Percentiles rank a stretch among this genome's conserved stretches.
These are phyloP conservation scores for Apaloderma vittatum DNA, from an alignment of 2,113 vertebrate genomes.

Conservation along the genomic window DNA sequence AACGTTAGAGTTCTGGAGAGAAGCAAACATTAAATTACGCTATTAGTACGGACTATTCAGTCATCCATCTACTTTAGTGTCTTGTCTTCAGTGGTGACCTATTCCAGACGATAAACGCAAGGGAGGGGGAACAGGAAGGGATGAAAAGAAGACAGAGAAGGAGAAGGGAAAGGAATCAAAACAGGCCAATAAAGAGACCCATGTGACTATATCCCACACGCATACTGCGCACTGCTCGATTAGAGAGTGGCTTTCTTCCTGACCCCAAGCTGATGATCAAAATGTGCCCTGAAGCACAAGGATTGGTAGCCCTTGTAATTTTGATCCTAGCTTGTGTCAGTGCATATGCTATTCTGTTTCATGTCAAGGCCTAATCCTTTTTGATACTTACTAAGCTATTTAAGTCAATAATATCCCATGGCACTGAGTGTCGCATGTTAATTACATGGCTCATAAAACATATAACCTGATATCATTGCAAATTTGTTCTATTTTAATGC, in stretches of 20 bases:
- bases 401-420: constrained; percentile 66
- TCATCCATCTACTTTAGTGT: constrained; percentile 60
- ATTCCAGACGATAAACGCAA: constrained; percentile 33
- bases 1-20: constrained; percentile 7
- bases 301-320: constrained; percentile 52
- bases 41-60: constrained; percentile 37
- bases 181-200: not conserved
- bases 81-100: constrained; percentile 56
- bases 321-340: constrained; percentile 57
- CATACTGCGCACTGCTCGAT: not conserved
- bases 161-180: constrained; percentile 1
- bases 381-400: constrained; percentile 72
- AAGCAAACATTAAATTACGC: constrained; percentile 52
- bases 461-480: constrained; percentile 50
- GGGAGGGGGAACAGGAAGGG: not conserved
- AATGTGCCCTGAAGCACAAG: constrained; percentile 50
- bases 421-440: constrained; percentile 57
- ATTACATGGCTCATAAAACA: constrained; percentile 70
- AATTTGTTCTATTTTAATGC: constrained; percentile 62
- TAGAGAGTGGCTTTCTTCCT: constrained; percentile 3
- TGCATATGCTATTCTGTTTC: constrained; percentile 55
- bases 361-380: constrained; percentile 68
- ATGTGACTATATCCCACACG: not conserved
- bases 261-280: constrained; percentile 33
- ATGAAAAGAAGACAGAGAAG: constrained; percentile 3